A percentile compares a stretch with the other conserved stretches of the same genome.
Conservation (phyloP, 2,797 vertebrate species). For the Paramormyrops hopkinsi region DNA sequence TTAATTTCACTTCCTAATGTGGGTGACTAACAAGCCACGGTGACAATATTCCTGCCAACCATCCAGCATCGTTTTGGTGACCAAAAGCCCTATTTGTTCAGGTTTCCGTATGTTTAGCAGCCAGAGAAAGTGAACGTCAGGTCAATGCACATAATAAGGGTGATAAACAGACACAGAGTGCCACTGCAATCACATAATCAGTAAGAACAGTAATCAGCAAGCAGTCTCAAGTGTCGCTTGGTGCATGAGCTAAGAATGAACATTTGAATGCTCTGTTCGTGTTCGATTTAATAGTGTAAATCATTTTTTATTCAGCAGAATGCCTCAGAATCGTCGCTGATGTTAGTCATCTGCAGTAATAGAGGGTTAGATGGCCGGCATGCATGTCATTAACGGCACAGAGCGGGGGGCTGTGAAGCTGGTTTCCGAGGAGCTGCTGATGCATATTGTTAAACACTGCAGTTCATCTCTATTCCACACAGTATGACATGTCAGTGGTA, state of each 20-base stretch:
- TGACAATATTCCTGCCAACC: not conserved
- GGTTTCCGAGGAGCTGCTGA: not conserved
- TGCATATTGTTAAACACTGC: not conserved
- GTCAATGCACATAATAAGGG: not conserved
- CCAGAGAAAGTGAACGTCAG: not conserved
- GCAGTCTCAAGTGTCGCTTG: not conserved
- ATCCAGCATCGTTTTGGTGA: not conserved
- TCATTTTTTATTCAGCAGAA: slow-evolving; percentile 3
- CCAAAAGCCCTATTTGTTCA: not conserved
- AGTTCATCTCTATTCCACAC: not conserved
- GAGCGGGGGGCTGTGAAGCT: not conserved
- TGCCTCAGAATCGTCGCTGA: not conserved
- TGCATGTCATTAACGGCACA: slow-evolving; percentile 7
- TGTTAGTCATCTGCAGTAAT: slow-evolving; percentile 2
- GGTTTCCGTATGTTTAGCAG: not conserved
- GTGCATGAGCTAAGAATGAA: not conserved
- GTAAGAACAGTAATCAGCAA: not conserved
- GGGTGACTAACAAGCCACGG: not conserved
- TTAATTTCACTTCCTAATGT: not conserved
- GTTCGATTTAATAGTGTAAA: not conserved
- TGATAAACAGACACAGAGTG: not conserved
- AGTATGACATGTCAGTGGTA: not conserved
- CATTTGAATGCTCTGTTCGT: not conserved
- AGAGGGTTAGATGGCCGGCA: not conserved
- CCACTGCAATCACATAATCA: not conserved